These are phyloP conservation scores for Drosophila picticornis DNA, from an alignment of 2,888 invertebrate species.

Conservation along the genomic window DNA sequence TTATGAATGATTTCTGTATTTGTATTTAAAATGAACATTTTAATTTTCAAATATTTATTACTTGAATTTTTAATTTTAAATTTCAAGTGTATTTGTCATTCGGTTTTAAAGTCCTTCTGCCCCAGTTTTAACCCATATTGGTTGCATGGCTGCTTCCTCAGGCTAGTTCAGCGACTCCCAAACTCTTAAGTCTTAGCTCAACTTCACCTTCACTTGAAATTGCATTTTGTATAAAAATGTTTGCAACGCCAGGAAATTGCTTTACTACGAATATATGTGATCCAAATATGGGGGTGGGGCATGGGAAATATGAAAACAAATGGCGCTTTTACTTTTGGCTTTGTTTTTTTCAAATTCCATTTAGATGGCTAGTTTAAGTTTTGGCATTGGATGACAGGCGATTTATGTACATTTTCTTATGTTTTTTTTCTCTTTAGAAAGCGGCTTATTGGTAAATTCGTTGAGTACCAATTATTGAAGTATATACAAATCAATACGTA, in stretches of 20 bases:
- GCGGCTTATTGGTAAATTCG: constrained; percentile 6
- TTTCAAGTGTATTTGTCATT: constrained; percentile 5
- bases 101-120: constrained; percentile 60
- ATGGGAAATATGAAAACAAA: constrained; percentile 74
- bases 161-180: neutral
- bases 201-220: constrained; percentile 70
- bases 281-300: constrained; percentile 9
- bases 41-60: neutral
- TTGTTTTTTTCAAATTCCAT: constrained; percentile 37
- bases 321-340: constrained; percentile 61
- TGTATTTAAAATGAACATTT: neutral
- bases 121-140: constrained; percentile 53
- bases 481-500: constrained; percentile 7
- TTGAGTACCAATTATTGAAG: constrained; percentile 10
- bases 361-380: constrained; percentile 11
- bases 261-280: constrained; percentile 11
- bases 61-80: neutral
- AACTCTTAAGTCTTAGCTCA: constrained; percentile 45
- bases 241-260: constrained; percentile 52
- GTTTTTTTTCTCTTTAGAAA: neutral
- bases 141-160: constrained; percentile 23
- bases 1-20: neutral
- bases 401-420: constrained; percentile 46
- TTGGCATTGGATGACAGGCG: constrained; percentile 14
- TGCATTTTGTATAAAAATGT: constrained; percentile 72